These are phyloP conservation scores for Chitala chitala DNA, from an alignment of 2,113 vertebrate species.

Conservation along the genomic window DNA sequence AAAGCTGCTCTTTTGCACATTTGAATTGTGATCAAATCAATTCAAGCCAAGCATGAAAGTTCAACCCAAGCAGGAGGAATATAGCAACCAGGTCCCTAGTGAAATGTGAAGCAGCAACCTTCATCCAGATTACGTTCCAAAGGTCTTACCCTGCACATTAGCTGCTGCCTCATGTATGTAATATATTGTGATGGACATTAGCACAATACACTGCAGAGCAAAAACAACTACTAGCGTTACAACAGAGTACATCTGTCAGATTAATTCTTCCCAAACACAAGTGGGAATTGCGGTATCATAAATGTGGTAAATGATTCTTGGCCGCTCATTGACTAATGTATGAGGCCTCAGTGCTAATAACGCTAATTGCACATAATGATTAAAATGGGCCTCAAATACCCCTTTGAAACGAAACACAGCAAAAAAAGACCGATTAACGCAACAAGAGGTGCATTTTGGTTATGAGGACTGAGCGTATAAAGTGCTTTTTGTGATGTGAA, in stretches of 20 bases:
- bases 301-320: slow-evolving; percentile 7
- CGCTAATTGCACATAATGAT: slow-evolving; percentile 63
- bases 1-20: too few relatives aligned
- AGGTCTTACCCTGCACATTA: too few relatives aligned
- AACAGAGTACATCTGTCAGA: neutral
- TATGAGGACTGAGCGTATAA: neutral
- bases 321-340: slow-evolving; percentile 16
- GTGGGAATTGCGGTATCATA: neutral
- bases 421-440: slow-evolving; percentile 30
- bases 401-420: slow-evolving; percentile 64
- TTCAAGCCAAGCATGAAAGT: too few relatives aligned
- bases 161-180: too few relatives aligned
- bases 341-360: neutral
- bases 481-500: neutral
- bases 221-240: neutral
- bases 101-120: too few relatives aligned
- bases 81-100: too few relatives aligned
- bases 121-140: too few relatives aligned
- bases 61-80: too few relatives aligned
- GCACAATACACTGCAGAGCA: neutral
- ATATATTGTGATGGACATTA: neutral
- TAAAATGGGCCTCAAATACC: slow-evolving; percentile 56
- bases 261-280: neutral
- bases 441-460: slow-evolving; percentile 9
- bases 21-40: too few relatives aligned